Evolutionary conservation across 2,113 vertebrate genomes (phyloP).

Genomic region (Mastomys natalensis): DNA sequence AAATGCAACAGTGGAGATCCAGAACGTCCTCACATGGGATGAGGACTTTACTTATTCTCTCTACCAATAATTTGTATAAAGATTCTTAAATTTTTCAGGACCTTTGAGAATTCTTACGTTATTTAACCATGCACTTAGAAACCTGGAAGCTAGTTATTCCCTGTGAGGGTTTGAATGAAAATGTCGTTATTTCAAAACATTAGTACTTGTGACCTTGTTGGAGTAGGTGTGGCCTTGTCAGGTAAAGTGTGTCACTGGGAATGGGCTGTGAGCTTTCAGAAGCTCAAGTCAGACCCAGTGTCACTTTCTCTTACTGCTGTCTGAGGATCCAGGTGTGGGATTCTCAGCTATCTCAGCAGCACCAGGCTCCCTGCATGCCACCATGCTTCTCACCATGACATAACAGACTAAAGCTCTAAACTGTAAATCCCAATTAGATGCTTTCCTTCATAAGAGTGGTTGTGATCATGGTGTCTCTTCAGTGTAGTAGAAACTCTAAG

Average conservation of each 20-base stretch:
- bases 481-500: background rate
- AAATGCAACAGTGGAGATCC: background rate
- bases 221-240: background rate
- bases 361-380: background rate
- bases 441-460: background rate
- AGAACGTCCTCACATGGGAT: background rate
- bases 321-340: background rate
- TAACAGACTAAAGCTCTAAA: background rate
- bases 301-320: background rate
- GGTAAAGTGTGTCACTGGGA: background rate
- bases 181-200: background rate
- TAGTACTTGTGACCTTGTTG: background rate
- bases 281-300: background rate
- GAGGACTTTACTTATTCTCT: background rate
- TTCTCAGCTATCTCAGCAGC: background rate
- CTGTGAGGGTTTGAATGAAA: background rate
- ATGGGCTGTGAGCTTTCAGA: background rate
- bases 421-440: background rate
- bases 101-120: background rate
- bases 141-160: background rate
- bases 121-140: background rate
- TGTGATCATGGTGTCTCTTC: background rate
- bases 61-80: background rate
- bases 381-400: background rate
- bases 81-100: background rate